Evolutionary conservation across 2,888 invertebrate species (phyloP).

Genomic region (Conchocele bisecta): DNA sequence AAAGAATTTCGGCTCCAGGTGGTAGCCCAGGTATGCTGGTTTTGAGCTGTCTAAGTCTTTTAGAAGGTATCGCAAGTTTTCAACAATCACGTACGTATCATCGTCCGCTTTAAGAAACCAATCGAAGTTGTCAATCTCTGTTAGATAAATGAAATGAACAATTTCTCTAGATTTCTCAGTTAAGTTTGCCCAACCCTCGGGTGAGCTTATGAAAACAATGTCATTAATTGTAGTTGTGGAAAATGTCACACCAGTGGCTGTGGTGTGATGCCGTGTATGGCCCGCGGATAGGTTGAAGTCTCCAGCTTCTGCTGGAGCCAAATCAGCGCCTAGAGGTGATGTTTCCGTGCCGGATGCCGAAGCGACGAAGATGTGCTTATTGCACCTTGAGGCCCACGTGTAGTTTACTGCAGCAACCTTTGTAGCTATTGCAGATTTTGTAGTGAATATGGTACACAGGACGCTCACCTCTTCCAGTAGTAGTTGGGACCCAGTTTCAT

Average conservation of each 20-base stretch:
- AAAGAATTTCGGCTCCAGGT: constrained; percentile 51
- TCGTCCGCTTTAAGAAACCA: constrained; percentile 62
- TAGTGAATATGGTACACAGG: constrained; percentile 54
- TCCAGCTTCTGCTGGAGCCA: constrained; percentile 5
- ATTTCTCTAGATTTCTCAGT: constrained; percentile 52
- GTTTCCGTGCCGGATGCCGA: constrained; percentile 30
- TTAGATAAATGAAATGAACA: constrained; percentile 41
- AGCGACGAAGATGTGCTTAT: constrained; percentile 55
- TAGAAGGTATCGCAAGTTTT: constrained; percentile 47
- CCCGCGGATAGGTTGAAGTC: constrained; percentile 36
- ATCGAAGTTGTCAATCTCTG: constrained; percentile 46
- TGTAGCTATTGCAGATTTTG: constrained; percentile 35
- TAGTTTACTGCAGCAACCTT: constrained; percentile 56
- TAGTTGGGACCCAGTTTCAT: no score
- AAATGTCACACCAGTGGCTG: constrained; percentile 42
- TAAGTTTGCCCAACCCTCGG: constrained; percentile 53
- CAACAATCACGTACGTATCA: constrained; percentile 55
- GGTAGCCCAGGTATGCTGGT: constrained; percentile 47
- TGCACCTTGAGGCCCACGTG: constrained; percentile 57
- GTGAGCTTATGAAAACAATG: constrained; percentile 50
- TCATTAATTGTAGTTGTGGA: constrained; percentile 47
- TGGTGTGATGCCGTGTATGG: constrained; percentile 31
- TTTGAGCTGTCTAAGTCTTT: constrained; percentile 29
- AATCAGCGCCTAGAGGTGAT: constrained; percentile 4
- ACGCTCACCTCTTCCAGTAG: constrained; percentile 46